These are phyloP conservation scores for Macrochelys suwanniensis DNA, from an alignment of 2,797 vertebrate genomes.

Conservation along the genomic window DNA sequence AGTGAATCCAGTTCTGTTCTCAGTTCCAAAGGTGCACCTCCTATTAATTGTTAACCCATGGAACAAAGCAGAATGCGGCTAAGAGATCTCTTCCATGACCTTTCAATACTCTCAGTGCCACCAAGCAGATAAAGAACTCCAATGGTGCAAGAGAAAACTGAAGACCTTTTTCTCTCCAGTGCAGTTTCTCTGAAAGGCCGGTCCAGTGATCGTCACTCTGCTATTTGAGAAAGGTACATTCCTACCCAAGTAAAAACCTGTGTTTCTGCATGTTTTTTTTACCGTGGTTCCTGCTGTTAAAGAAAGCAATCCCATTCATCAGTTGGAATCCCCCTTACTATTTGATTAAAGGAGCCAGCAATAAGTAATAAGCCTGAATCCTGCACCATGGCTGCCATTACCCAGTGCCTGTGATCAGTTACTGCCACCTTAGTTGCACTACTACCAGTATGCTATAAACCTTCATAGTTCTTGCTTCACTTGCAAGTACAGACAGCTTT, in stretches of 20 bases:
- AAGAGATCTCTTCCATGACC: neutral
- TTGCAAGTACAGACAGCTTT: neutral
- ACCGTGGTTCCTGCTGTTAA: conserved; percentile 4
- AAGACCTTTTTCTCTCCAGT: neutral
- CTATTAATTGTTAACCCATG: conserved; percentile 8
- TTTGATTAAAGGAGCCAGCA: neutral
- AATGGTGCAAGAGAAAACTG: neutral
- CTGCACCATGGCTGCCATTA: neutral
- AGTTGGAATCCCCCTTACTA: neutral
- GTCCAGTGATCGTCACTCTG: conserved; percentile 11
- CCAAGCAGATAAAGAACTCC: conserved; percentile 54
- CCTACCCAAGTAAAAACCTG: neutral
- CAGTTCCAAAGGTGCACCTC: neutral
- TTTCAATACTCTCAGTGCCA: conserved; percentile 42
- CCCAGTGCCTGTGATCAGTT: neutral
- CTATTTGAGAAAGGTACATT: neutral
- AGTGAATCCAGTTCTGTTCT: conserved; percentile 39
- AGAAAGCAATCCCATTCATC: conserved; percentile 9
- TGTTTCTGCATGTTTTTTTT: neutral
- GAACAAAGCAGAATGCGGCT: neutral
- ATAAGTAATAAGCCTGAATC: neutral
- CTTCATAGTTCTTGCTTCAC: conserved; percentile 5
- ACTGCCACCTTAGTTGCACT: neutral
- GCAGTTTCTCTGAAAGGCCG: conserved; percentile 25
- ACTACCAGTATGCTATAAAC: neutral